Conservation (phyloP, 1,140 invertebrate species). For the Formica selysi region DNA sequence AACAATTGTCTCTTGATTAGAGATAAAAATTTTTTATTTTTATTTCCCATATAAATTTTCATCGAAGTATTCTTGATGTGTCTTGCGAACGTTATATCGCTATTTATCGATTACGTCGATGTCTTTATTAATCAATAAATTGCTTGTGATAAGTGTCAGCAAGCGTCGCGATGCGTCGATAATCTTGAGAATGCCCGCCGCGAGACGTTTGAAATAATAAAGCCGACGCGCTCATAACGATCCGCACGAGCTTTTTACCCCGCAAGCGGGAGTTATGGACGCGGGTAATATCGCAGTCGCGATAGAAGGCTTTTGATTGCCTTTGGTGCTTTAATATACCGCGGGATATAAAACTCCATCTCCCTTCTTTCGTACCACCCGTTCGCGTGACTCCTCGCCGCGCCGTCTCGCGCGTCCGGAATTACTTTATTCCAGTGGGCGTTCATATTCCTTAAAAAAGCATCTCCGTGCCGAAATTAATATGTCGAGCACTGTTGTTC, state of each 20-base stretch:
- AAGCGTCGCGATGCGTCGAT: background rate
- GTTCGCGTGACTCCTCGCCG: conserved; percentile 41
- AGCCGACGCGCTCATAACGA: conserved; percentile 20
- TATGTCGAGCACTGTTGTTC: conserved; percentile 17
- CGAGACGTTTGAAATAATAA: conserved; percentile 48
- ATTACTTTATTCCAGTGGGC: conserved; percentile 53
- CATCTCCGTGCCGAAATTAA: conserved; percentile 56
- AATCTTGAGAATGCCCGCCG: background rate
- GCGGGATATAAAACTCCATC: conserved; percentile 53
- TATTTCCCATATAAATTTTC: background rate
- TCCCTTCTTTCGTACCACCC: conserved; percentile 45
- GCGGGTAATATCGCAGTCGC: conserved; percentile 46
- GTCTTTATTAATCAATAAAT: background rate
- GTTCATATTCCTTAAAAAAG: conserved; percentile 56
- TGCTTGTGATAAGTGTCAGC: background rate
- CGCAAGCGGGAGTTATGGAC: conserved; percentile 39
- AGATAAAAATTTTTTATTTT: background rate
- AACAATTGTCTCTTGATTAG: background rate
- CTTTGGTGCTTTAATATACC: conserved; percentile 51
- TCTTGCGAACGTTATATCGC: background rate
- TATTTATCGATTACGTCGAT: background rate
- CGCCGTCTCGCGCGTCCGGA: conserved; percentile 40
- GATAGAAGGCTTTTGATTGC: conserved; percentile 54
- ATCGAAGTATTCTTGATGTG: background rate
- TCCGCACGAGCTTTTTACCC: conserved; percentile 22